Conservation (phyloP, 2,113 vertebrate species). For the Glaucomys volans region DNA sequence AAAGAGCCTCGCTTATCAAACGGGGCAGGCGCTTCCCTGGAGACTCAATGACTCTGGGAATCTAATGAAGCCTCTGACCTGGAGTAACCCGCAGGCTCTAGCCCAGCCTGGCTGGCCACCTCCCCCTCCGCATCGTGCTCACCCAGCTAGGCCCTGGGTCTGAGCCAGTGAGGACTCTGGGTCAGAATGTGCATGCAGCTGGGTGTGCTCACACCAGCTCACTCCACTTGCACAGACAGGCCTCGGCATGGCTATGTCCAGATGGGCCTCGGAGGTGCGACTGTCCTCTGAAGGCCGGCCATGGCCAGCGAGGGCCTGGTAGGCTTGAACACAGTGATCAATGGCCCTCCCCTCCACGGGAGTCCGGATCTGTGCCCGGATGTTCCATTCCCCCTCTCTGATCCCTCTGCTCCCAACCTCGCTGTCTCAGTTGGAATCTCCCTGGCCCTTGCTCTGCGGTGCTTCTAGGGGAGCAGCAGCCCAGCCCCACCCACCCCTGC, state of each 20-base stretch:
- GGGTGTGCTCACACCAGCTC: accelerated
- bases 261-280: no score
- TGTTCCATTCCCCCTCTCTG: no score
- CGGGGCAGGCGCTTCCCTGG: constrained; percentile 83
- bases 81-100: constrained; percentile 35
- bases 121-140: neutral
- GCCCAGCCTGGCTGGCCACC: neutral
- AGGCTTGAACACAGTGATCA: neutral
- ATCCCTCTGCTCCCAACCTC: no score
- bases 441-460: neutral
- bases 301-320: neutral
- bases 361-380: neutral
- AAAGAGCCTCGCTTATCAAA: constrained; percentile 88
- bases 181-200: neutral
- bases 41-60: constrained; percentile 82
- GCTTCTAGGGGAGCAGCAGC: no score
- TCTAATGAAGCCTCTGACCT: constrained; percentile 80
- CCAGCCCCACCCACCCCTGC: neutral
- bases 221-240: neutral
- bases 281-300: no score
- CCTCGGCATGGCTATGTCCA: neutral
- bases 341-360: neutral
- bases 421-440: no score
- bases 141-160: no score
- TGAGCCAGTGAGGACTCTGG: neutral